A percentile compares a stretch with the other conserved stretches of the same genome.
These are phyloP conservation scores for Chaetophractus vellerosus DNA, from an alignment of 2,797 vertebrate genomes.

Conservation along the genomic window DNA sequence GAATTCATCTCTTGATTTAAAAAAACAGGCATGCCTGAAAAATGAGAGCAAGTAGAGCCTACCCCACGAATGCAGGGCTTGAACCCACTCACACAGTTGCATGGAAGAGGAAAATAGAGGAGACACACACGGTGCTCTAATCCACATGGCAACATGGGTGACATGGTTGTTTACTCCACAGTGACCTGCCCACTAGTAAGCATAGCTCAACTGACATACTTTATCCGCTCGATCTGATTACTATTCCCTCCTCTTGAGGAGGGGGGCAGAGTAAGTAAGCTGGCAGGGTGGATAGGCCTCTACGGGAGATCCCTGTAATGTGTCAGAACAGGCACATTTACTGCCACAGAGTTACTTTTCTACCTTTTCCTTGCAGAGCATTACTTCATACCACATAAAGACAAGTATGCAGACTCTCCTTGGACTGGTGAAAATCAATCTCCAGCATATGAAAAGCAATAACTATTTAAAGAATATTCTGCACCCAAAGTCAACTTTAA, in stretches of 20 bases:
- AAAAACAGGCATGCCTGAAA: background rate
- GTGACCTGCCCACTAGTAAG: background rate
- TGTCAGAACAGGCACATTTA: background rate
- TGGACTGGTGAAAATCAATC: conserved; percentile 9
- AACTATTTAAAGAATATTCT: conserved; percentile 38
- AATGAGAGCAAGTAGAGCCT: background rate
- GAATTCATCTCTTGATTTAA: conserved; percentile 41
- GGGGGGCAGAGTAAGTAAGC: background rate
- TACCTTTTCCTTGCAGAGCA: background rate
- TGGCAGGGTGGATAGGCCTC: background rate
- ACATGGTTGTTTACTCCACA: background rate
- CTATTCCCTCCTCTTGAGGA: conserved; percentile 24
- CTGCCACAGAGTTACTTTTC: background rate
- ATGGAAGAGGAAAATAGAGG: background rate
- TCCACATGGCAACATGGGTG: background rate
- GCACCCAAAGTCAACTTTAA: conserved; percentile 27
- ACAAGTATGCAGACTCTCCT: background rate
- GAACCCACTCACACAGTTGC: background rate
- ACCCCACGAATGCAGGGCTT: background rate
- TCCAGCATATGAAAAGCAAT: conserved; percentile 40
- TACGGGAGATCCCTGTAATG: background rate
- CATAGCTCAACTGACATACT: background rate
- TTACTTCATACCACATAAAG: background rate
- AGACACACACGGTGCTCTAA: background rate
- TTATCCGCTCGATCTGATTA: background rate